A percentile compares a stretch with the other conserved stretches of the same genome.
Evolutionary conservation across 2,113 vertebrate species (phyloP).

Genomic region (Sapajus apella): DNA sequence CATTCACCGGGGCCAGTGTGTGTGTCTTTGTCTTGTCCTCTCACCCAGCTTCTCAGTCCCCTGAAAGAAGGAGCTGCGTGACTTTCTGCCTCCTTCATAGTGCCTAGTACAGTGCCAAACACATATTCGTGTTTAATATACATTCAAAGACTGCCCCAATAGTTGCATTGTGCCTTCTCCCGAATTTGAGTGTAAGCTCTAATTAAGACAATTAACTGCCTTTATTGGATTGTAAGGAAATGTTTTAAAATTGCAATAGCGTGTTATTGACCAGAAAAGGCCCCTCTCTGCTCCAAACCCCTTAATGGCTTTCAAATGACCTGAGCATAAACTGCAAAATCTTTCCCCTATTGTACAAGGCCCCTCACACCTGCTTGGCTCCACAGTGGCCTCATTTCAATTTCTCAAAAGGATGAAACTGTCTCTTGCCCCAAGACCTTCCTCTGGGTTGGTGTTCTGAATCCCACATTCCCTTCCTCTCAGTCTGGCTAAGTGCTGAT

Average conservation of each 20-base stretch:
- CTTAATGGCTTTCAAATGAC: constrained; percentile 35
- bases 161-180: background rate
- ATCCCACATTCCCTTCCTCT: background rate
- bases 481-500: background rate
- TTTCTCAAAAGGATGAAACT: background rate
- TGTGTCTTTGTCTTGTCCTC: background rate
- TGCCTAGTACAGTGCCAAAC: background rate
- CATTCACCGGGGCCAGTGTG: rapidly evolving
- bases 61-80: background rate
- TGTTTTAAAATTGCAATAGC: constrained; percentile 63
- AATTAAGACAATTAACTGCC: constrained; percentile 67
- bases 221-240: constrained; percentile 68
- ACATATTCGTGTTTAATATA: background rate
- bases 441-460: background rate
- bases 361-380: background rate
- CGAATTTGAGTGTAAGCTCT: constrained; percentile 46
- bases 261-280: constrained; percentile 61
- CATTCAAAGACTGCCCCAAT: background rate
- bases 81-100: background rate
- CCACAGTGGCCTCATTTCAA: background rate
- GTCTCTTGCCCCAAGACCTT: background rate
- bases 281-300: constrained; percentile 19
- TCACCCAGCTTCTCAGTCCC: background rate
- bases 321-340: background rate
- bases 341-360: background rate